Evolutionary conservation across 2,888 invertebrate species (phyloP).

Genomic region (Tachina lurida): DNA sequence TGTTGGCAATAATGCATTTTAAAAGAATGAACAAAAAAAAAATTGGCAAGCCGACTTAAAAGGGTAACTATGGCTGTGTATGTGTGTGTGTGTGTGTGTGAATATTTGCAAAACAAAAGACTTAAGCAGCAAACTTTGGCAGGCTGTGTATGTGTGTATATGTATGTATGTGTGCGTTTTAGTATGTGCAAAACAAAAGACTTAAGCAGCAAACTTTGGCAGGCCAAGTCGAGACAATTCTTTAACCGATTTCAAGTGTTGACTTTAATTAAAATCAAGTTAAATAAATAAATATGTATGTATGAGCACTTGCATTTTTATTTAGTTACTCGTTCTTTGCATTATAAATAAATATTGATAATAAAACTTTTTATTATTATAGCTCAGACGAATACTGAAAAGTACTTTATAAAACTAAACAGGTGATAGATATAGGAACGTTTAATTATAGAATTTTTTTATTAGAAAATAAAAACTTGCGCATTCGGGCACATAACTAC

Average conservation of each 20-base stretch:
- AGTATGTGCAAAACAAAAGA: conserved; percentile 60
- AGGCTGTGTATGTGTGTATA: neutral
- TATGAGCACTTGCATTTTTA: neutral
- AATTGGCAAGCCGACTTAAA: conserved; percentile 54
- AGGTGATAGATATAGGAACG: too few relatives aligned
- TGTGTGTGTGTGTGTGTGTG: neutral
- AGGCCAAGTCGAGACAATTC: conserved; percentile 9
- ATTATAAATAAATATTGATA: conserved; percentile 3
- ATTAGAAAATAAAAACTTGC: too few relatives aligned
- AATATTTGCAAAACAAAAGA: conserved; percentile 56
- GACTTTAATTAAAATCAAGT: conserved; percentile 37
- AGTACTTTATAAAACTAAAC: neutral
- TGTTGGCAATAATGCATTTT: conserved; percentile 79
- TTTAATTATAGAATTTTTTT: too few relatives aligned
- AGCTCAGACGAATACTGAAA: neutral
- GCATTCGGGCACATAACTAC: too few relatives aligned
- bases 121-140: conserved; percentile 10
- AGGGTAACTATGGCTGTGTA: neutral
- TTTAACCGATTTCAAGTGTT: conserved; percentile 29
- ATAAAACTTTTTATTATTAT: neutral
- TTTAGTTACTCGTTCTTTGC: neutral
- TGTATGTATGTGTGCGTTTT: neutral
- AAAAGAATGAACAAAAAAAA: conserved; percentile 67
- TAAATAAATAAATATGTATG: conserved; percentile 22
- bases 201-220: conserved; percentile 60